Conservation (phyloP, 2,888 invertebrate species). For the Dilophus febrilis region DNA sequence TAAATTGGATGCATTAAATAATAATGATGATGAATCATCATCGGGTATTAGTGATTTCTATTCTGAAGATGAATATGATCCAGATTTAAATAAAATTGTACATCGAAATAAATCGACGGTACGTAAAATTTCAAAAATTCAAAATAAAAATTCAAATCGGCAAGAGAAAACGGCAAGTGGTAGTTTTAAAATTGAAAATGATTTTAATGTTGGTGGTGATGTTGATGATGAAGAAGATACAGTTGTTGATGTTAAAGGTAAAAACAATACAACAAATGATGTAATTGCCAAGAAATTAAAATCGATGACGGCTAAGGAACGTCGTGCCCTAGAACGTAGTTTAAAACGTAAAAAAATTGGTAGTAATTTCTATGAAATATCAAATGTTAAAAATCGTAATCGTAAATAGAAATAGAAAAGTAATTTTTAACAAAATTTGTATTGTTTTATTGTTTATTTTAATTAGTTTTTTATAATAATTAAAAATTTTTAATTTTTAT, state of each 20-base stretch:
- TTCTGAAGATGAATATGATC: slow-evolving; percentile 43
- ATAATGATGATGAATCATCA: slow-evolving; percentile 26
- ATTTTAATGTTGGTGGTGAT: no score
- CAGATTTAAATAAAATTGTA: slow-evolving; percentile 26
- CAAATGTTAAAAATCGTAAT: slow-evolving; percentile 78
- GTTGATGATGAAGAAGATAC: slow-evolving; percentile 21
- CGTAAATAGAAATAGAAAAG: no score
- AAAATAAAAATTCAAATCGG: slow-evolving; percentile 34
- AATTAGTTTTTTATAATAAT: no score
- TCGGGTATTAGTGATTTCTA: slow-evolving; percentile 50
- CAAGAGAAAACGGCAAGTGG: slow-evolving; percentile 37
- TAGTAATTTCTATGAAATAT: slow-evolving; percentile 75
- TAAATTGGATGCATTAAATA: slow-evolving; percentile 20
- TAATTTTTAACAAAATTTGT: no score
- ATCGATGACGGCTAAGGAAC: slow-evolving; percentile 58
- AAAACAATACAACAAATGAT: slow-evolving; percentile 7
- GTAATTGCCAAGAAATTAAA: slow-evolving; percentile 22
- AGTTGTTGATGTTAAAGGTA: slow-evolving; percentile 22
- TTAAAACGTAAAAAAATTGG: slow-evolving; percentile 67
- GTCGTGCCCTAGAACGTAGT: slow-evolving; percentile 54
- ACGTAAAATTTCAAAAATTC: slow-evolving; percentile 24
- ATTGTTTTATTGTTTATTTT: no score
- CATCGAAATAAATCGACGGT: slow-evolving; percentile 18
- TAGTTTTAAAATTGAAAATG: slow-evolving; percentile 35
- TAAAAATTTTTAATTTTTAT: no score